These are phyloP conservation scores for Scolanthus callimorphus DNA, from an alignment of 92 coral and sea anemone genomes.

Conservation along the genomic window DNA sequence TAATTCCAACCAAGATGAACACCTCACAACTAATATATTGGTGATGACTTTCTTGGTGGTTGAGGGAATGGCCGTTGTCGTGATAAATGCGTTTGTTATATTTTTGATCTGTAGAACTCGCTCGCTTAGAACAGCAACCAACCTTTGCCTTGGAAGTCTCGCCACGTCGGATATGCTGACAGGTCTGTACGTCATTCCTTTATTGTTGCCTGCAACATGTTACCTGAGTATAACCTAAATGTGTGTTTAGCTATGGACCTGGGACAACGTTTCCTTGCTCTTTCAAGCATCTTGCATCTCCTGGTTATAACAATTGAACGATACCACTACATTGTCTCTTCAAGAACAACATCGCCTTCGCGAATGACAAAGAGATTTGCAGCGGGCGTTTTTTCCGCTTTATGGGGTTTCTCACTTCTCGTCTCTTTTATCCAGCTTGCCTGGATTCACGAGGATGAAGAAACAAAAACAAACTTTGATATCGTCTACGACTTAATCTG, in stretches of 20 bases:
- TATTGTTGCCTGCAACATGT: slow-evolving; percentile 49
- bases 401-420: slow-evolving; percentile 52
- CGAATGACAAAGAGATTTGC: slow-evolving; percentile 6
- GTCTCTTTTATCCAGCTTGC: slow-evolving; percentile 51
- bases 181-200: slow-evolving; percentile 56
- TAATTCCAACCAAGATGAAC: not conserved
- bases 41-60: slow-evolving; percentile 14
- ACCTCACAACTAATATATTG: not conserved
- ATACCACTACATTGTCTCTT: slow-evolving; percentile 61
- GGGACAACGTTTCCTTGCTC: slow-evolving; percentile 66
- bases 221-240: not conserved
- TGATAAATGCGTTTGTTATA: slow-evolving; percentile 54
- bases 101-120: slow-evolving; percentile 32
- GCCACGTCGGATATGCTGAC: slow-evolving; percentile 67
- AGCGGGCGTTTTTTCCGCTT: slow-evolving; percentile 1
- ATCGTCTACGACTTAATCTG: slow-evolving; percentile 40
- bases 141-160: slow-evolving; percentile 65
- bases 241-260: slow-evolving; percentile 75
- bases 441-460: slow-evolving; percentile 25
- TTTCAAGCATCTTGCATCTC: slow-evolving; percentile 59
- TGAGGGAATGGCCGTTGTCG: slow-evolving; percentile 30
- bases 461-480: not conserved
- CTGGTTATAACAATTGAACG: slow-evolving; percentile 63
- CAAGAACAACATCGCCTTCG: slow-evolving; percentile 31
- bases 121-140: slow-evolving; percentile 53